phyloP scores from a whole-genome alignment of 1,140 invertebrate species.

The Pomacea maculata region DNA sequence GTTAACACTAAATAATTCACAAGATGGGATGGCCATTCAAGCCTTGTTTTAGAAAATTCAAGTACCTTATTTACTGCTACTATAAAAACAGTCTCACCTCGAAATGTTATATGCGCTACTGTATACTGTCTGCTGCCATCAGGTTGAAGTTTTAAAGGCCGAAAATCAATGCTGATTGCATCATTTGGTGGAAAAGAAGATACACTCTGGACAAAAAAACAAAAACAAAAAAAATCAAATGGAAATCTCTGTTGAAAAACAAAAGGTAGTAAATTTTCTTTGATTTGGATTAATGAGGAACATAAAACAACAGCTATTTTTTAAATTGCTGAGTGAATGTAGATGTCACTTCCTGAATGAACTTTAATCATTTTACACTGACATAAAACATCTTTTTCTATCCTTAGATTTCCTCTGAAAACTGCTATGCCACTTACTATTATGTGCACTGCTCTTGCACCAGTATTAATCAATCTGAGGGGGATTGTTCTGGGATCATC shows the following conservation, averaged over 20 bases:
- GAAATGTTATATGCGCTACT: slow-evolving; percentile 78
- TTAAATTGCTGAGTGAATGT: neutral
- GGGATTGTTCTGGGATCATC: slow-evolving; percentile 75
- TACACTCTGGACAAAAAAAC: slow-evolving; percentile 57
- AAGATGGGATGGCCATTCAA: no score
- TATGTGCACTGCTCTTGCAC: slow-evolving; percentile 76
- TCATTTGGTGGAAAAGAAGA: slow-evolving; percentile 65
- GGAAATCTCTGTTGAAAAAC: no score
- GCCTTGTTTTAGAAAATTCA: no score
- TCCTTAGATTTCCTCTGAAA: no score
- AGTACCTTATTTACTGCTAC: no score
- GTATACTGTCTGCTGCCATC: slow-evolving; percentile 72
- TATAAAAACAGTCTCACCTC: slow-evolving; percentile 73
- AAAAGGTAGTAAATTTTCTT: no score
- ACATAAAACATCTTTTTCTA: no score
- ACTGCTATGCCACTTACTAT: slow-evolving; percentile 68
- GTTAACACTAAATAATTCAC: no score
- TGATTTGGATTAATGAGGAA: neutral
- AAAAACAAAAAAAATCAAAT: no score
- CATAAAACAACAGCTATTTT: neutral
- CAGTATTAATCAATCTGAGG: slow-evolving; percentile 78
- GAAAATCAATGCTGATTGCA: slow-evolving; percentile 68
- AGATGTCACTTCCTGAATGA: neutral
- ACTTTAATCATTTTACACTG: no score
- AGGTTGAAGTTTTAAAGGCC: slow-evolving; percentile 73